A percentile compares a stretch with the other conserved stretches of the same genome.
These are phyloP conservation scores for Gallinago paraguaiae DNA, from an alignment of 2,113 vertebrate species.

Conservation along the genomic window DNA sequence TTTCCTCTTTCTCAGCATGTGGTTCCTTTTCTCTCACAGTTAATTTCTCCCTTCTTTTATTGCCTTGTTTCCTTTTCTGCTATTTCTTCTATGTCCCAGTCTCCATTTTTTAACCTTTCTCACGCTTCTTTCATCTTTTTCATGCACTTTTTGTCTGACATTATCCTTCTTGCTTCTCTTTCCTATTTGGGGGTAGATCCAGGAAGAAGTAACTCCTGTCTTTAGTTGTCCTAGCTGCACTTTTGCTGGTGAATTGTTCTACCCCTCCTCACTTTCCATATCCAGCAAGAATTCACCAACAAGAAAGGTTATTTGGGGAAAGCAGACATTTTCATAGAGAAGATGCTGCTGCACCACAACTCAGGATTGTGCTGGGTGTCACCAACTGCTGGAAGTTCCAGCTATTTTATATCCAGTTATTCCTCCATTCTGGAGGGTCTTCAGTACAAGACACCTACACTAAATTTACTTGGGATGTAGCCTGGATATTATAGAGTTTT, in stretches of 20 bases:
- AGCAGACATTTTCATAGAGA: neutral
- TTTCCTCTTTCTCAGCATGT: neutral
- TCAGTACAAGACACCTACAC: neutral
- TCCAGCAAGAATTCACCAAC: neutral
- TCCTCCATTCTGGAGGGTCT: neutral
- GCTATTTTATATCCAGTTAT: no score
- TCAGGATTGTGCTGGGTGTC: neutral
- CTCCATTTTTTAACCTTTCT: neutral
- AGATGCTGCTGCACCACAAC: neutral
- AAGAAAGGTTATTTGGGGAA: neutral
- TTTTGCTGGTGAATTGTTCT: neutral
- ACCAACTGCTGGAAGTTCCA: slow-evolving; percentile 15
- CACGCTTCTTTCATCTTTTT: neutral
- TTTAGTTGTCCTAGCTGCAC: neutral
- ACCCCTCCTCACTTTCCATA: neutral
- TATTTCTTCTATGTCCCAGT: neutral
- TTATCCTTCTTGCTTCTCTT: neutral
- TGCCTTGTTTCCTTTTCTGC: neutral
- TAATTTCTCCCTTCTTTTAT: neutral
- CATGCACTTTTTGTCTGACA: neutral
- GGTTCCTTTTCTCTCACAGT: neutral
- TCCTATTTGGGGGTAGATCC: neutral
- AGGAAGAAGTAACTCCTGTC: neutral
- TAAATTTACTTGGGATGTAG: neutral
- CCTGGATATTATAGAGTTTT: neutral